Evolutionary conservation across 2,113 vertebrate species (phyloP), one percentile per base, ranked within the genome.

Genomic region (Ceyx margarethae): DNA sequence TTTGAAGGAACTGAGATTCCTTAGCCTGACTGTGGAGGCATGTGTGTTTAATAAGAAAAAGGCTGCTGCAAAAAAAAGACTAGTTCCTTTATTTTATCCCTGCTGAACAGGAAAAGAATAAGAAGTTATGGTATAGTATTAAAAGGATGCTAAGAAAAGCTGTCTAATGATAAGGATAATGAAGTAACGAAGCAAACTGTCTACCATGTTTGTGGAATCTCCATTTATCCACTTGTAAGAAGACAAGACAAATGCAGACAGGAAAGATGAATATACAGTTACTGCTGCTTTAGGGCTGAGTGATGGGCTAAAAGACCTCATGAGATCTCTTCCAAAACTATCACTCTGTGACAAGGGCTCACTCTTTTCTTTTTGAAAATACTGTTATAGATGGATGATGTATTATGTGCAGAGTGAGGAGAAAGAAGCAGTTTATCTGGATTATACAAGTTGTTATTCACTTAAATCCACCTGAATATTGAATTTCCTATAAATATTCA

Each of bases 41-140:
- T 0, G 4, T 2, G 15, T 0, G 0, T 74, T 48, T 57, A 23
- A 9, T 42, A 4, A 28, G n/a, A 35, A 26, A 80, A 53, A 73
- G 15, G 20, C 60, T 67, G 56, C 22, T 69, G 50, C n/a, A 10
- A 37, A 31, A 45, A 90, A 76, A 56, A 7, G 13, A n/a, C 45
- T 5, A 8, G 2, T 37, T 81, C 62, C 21, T 67, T 85, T 57
- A 22, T 43, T 51, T 2, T 13, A 11, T 56, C 11, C 45, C 5
- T 35, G 25, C 43, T 77, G 25, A 54, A 40, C 2, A 37, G 15
- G 40, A 62, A 57, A 35, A 56, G 28, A 75, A 21, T 31, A 46
- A 71, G 72, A 61, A 6, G 13, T 81, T 73, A 26, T 53, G 13
- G 33, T 50, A 25, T 15, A 40, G 18, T 60, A 46, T 61, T 65